phyloP scores from a whole-genome alignment of 2,797 vertebrate species.

The Hirundo rustica region DNA sequence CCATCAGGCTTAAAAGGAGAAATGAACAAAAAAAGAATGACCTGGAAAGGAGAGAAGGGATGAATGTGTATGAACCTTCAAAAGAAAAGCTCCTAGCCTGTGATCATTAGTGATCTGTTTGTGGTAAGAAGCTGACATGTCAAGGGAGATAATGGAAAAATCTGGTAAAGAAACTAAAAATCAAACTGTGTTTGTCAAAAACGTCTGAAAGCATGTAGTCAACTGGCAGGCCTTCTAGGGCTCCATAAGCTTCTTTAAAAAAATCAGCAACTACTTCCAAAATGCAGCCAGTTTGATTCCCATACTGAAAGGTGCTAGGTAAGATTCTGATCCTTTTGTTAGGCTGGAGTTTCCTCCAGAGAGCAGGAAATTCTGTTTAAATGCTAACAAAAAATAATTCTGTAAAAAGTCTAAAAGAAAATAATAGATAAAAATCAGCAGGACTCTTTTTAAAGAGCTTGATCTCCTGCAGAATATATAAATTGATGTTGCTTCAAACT shows the following conservation, averaged over 20 bases:
- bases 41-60: neutral
- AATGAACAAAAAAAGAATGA: neutral
- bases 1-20: neutral
- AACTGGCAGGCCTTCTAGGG: neutral
- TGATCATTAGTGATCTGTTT: neutral
- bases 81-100: neutral
- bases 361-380: neutral
- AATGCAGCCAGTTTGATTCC: neutral
- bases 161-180: neutral
- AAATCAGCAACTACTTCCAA: neutral
- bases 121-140: neutral
- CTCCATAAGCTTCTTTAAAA: neutral
- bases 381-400: neutral
- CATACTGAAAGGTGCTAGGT: neutral
- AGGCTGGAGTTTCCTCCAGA: neutral
- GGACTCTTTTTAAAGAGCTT: neutral
- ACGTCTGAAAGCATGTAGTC: neutral
- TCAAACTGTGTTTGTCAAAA: neutral
- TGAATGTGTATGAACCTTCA: neutral
- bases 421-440: neutral
- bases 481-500: neutral
- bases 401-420: neutral
- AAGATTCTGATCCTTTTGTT: neutral
- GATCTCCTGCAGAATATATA: neutral
- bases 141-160: neutral